Percentiles rank a stretch among this genome's conserved stretches.
These are phyloP conservation scores for Eupsilia transversa DNA, from an alignment of 2,888 invertebrate species.

Conservation along the genomic window DNA sequence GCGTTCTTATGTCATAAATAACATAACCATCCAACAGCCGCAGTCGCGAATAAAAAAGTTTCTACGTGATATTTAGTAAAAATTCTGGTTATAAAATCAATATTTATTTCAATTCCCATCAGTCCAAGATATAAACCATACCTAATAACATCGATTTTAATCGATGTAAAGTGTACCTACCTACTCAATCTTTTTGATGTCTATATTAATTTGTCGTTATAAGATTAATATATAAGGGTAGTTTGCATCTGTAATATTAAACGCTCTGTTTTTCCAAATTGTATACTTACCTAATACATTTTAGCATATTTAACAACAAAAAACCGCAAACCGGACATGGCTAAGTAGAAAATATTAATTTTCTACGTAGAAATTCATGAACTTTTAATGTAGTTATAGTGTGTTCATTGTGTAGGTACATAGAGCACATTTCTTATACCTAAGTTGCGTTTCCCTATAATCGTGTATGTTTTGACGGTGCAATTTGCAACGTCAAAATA, in stretches of 20 bases:
- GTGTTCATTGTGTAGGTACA: slow-evolving; percentile 34
- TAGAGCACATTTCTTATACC: slow-evolving; percentile 11
- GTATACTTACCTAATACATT: neutral
- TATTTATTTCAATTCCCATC: neutral
- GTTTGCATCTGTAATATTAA: slow-evolving; percentile 48
- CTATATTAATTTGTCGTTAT: slow-evolving; percentile 37
- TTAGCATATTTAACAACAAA: neutral
- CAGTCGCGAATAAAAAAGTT: no score
- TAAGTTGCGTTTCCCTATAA: slow-evolving; percentile 43
- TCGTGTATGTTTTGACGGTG: slow-evolving; percentile 48
- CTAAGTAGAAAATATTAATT: slow-evolving; percentile 24
- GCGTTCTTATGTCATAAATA: no score
- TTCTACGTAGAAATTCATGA: slow-evolving; percentile 20
- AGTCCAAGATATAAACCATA: neutral
- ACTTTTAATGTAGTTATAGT: slow-evolving; percentile 28
- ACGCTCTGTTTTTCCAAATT: slow-evolving; percentile 24
- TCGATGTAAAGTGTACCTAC: slow-evolving; percentile 47
- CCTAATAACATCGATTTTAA: neutral
- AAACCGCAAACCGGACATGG: neutral
- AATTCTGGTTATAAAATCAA: neutral
- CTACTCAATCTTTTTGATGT: slow-evolving; percentile 31
- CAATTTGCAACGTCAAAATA: no score
- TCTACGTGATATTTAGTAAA: neutral
- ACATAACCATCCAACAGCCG: no score
- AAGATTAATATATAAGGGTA: slow-evolving; percentile 43